Conservation (phyloP, 64 coral and sea anemone genomes). For the Stylophora pistillata region DNA sequence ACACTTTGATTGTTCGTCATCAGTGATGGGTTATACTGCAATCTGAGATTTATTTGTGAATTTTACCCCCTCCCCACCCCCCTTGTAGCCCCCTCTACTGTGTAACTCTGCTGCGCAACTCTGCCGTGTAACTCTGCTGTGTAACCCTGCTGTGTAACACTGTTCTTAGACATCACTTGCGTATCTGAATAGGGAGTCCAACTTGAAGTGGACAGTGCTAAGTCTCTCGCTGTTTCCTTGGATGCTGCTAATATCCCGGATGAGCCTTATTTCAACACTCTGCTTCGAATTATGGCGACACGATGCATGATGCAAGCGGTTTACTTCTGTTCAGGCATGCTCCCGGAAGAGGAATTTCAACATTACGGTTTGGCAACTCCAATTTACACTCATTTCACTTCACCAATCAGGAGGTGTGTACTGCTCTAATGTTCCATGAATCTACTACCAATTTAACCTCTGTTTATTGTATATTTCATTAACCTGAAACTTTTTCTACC, state of each 20-base stretch:
- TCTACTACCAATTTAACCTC: neutral
- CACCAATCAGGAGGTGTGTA: constrained; percentile 89
- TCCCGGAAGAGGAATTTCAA: constrained; percentile 76
- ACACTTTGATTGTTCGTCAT: too few species aligned
- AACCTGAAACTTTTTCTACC: too few species aligned
- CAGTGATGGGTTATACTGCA: too few species aligned
- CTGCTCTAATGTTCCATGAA: neutral
- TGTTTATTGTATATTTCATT: neutral
- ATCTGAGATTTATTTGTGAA: too few species aligned
- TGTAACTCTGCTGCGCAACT: too few species aligned
- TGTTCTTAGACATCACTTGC: neutral
- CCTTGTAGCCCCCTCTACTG: too few species aligned
- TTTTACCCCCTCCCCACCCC: too few species aligned
- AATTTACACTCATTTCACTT: constrained; percentile 98
- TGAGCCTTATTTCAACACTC: constrained; percentile 94
- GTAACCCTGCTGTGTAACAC: neutral
- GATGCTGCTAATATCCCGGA: constrained; percentile 71
- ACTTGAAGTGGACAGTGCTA: constrained; percentile 80
- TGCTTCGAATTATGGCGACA: constrained; percentile 96
- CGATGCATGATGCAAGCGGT: constrained; percentile 99
- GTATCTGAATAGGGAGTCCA: constrained; percentile 62
- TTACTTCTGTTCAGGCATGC: constrained; percentile 96
- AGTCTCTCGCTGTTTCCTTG: constrained; percentile 81
- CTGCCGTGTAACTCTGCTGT: too few species aligned
- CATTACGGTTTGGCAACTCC: constrained; percentile 98